These are phyloP conservation scores for Eupeodes latifasciatus DNA, from an alignment of 2,888 invertebrate genomes.

Conservation along the genomic window DNA sequence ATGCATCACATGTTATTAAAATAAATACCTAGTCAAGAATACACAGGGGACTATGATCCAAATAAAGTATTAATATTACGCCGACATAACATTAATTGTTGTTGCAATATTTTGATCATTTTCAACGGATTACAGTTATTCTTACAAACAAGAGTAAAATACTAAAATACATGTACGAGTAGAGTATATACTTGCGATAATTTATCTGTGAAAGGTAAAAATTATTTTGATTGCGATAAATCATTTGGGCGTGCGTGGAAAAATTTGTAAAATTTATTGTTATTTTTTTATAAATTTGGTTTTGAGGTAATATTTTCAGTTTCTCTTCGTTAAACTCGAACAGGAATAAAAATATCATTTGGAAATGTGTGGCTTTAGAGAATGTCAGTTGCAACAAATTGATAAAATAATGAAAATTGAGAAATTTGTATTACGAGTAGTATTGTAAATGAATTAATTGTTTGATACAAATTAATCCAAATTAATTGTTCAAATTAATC, in stretches of 20 bases:
- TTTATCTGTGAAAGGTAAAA: too few relatives aligned
- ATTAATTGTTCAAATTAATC: too few relatives aligned
- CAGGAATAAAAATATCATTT: constrained; percentile 12
- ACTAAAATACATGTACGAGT: not conserved
- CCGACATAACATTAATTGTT: constrained; percentile 4
- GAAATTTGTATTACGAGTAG: too few relatives aligned
- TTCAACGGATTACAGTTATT: constrained; percentile 23
- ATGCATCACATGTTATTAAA: constrained; percentile 32
- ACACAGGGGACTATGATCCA: not conserved
- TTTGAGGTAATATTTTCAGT: constrained; percentile 16
- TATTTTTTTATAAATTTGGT: not conserved
- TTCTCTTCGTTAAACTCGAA: constrained; percentile 27
- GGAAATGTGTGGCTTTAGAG: not conserved
- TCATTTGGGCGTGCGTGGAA: constrained; percentile 48
- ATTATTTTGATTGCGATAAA: constrained; percentile 29
- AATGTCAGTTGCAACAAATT: not conserved
- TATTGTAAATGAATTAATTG: too few relatives aligned
- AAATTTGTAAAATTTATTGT: constrained; percentile 17
- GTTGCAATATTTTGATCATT: constrained; percentile 52
- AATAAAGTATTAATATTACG: not conserved
- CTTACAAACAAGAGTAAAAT: constrained; percentile 16
- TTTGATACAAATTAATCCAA: too few relatives aligned
- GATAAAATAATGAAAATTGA: not conserved
- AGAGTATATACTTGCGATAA: not conserved
- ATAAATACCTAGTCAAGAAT: constrained; percentile 17